A percentile compares a stretch with the other conserved stretches of the same genome.
Conservation (phyloP, 2,888 invertebrate species). For the Odontocerum albicorne region DNA sequence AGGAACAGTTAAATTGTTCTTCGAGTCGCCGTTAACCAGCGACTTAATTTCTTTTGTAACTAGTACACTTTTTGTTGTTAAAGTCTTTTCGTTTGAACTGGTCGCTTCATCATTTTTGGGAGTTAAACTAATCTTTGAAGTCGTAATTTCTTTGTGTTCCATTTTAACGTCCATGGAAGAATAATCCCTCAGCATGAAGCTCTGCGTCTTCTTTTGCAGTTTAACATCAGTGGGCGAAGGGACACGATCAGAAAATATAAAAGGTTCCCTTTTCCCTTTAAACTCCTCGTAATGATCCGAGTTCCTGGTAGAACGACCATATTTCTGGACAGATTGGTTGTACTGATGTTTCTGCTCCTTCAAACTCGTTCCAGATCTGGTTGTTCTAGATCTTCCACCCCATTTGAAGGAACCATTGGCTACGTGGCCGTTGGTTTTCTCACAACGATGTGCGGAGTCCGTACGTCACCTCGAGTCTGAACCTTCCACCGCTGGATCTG, state of each 20-base stretch:
- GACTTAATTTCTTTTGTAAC: too few species aligned
- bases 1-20: too few species aligned
- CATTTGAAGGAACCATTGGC: constrained; percentile 33
- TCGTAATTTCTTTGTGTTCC: constrained; percentile 6
- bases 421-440: constrained; percentile 30
- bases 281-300: constrained; percentile 26
- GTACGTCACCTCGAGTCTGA: constrained; percentile 60
- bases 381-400: constrained; percentile 17
- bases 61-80: too few species aligned
- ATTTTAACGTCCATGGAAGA: constrained; percentile 10
- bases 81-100: background rate
- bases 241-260: constrained; percentile 24
- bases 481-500: constrained; percentile 54
- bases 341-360: constrained; percentile 34
- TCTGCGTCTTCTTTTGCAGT: constrained; percentile 25
- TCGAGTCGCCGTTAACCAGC: too few species aligned
- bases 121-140: background rate
- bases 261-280: constrained; percentile 22
- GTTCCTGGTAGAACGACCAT: constrained; percentile 16
- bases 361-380: constrained; percentile 18
- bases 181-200: constrained; percentile 22
- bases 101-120: background rate
- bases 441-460: constrained; percentile 31
- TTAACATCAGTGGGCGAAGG: constrained; percentile 30
- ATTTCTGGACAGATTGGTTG: constrained; percentile 30